A percentile compares a stretch with the other conserved stretches of the same genome.
phyloP scores from a whole-genome alignment of 2,888 invertebrate genomes.

The Acanthosoma haemorrhoidale region DNA sequence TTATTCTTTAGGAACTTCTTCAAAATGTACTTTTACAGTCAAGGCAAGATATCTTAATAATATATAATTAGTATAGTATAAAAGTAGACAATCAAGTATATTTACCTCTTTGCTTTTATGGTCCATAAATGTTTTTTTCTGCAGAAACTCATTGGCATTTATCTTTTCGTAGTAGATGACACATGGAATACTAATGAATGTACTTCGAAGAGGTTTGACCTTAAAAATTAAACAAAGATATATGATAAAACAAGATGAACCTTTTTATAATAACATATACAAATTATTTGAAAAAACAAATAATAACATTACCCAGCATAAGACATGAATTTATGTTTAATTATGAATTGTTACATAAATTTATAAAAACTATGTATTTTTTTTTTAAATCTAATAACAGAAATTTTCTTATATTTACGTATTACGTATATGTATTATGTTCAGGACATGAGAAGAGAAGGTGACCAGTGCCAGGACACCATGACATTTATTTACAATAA shows the following conservation, averaged over 20 bases:
- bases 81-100: background rate
- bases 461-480: no score
- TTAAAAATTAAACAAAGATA: background rate
- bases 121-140: background rate
- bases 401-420: no score
- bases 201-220: slow-evolving; percentile 23
- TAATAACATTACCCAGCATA: background rate
- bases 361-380: no score
- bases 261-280: background rate
- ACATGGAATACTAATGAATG: background rate
- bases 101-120: background rate
- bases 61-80: no score
- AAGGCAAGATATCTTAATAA: no score
- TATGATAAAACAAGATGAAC: background rate
- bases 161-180: background rate
- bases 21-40: no score
- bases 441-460: no score
- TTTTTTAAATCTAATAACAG: no score
- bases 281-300: background rate
- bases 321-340: background rate
- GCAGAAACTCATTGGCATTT: background rate
- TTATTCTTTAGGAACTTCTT: no score
- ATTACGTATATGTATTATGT: no score
- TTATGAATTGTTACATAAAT: background rate
- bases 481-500: no score